These are phyloP conservation scores for Aleiodes alternator DNA, from an alignment of 2,888 invertebrate genomes.

Conservation along the genomic window DNA sequence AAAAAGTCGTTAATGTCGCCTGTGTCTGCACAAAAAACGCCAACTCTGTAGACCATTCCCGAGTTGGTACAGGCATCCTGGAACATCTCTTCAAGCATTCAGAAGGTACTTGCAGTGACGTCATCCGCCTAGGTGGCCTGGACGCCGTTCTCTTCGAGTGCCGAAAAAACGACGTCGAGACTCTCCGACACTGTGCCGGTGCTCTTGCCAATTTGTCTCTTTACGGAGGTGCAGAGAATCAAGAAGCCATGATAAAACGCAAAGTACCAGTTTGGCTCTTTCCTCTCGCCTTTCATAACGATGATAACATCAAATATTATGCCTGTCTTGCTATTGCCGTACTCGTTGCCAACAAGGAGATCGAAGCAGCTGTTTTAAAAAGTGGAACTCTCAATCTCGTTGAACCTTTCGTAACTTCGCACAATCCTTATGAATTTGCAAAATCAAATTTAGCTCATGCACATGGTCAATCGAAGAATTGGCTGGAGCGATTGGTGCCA, in stretches of 20 bases:
- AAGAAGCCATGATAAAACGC: constrained; percentile 96
- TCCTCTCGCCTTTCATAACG: constrained; percentile 96
- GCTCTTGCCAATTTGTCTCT: constrained; percentile 97
- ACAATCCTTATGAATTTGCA: constrained; percentile 97
- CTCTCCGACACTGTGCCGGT: constrained; percentile 95
- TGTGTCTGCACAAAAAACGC: constrained; percentile 89
- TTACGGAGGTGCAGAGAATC: constrained; percentile 97
- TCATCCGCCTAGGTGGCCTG: constrained; percentile 93
- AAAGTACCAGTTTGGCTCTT: constrained; percentile 98
- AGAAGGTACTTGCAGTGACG: constrained; percentile 95
- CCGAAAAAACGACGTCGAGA: constrained; percentile 93
- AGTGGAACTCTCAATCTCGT: constrained; percentile 98
- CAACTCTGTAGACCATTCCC: constrained; percentile 87
- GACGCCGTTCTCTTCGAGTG: constrained; percentile 97
- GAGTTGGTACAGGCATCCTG: constrained; percentile 93
- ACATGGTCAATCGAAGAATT: constrained; percentile 96
- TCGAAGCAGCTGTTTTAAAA: constrained; percentile 96
- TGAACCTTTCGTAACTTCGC: constrained; percentile 96
- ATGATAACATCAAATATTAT: constrained; percentile 98
- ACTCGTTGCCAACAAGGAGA: constrained; percentile 97
- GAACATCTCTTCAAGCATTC: constrained; percentile 97
- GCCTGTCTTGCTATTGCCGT: constrained; percentile 98
- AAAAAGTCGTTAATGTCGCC: constrained; percentile 94
- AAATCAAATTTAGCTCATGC: constrained; percentile 93
- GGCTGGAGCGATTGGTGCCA: constrained; percentile 94